A percentile compares a stretch with the other conserved stretches of the same genome.
Evolutionary conservation across 2,797 vertebrate genomes (phyloP).

Genomic region (Pseudochirops corinnae): DNA sequence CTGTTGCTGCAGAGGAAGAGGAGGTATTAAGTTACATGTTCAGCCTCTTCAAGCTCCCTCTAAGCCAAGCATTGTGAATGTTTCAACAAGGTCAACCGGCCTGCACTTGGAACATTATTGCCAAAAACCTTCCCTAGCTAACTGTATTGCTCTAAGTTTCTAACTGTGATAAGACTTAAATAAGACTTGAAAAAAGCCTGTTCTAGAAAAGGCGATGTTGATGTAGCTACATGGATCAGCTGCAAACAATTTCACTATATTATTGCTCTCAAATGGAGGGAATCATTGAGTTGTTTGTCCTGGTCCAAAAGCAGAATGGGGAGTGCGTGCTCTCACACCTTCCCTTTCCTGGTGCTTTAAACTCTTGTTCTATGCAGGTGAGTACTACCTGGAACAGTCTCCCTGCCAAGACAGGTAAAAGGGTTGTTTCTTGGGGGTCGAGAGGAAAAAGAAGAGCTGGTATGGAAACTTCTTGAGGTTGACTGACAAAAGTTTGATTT

Average conservation of each 20-base stretch:
- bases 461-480: conserved; percentile 79
- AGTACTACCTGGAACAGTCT: conserved; percentile 76
- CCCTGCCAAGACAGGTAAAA: conserved; percentile 72
- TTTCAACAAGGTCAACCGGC: conserved; percentile 78
- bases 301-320: conserved; percentile 68
- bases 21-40: conserved; percentile 79
- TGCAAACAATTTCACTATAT: conserved; percentile 77
- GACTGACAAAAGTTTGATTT: conserved; percentile 80
- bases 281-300: conserved; percentile 83
- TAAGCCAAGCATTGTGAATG: conserved; percentile 79
- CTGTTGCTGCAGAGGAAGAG: conserved; percentile 7
- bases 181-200: conserved; percentile 80
- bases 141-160: conserved; percentile 85
- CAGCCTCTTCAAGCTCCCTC: conserved; percentile 77
- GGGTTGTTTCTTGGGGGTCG: not conserved
- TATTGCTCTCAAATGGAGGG: conserved; percentile 84
- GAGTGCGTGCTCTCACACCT: conserved; percentile 77
- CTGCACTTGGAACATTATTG: conserved; percentile 81
- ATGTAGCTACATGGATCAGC: conserved; percentile 81
- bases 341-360: conserved; percentile 74
- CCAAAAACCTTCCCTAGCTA: conserved; percentile 75
- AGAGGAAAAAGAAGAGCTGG: conserved; percentile 65
- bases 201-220: conserved; percentile 77
- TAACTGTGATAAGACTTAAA: conserved; percentile 79
- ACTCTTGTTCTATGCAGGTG: conserved; percentile 78